Conservation (phyloP, 2,888 invertebrate species). For the Calameuta pallipes region DNA sequence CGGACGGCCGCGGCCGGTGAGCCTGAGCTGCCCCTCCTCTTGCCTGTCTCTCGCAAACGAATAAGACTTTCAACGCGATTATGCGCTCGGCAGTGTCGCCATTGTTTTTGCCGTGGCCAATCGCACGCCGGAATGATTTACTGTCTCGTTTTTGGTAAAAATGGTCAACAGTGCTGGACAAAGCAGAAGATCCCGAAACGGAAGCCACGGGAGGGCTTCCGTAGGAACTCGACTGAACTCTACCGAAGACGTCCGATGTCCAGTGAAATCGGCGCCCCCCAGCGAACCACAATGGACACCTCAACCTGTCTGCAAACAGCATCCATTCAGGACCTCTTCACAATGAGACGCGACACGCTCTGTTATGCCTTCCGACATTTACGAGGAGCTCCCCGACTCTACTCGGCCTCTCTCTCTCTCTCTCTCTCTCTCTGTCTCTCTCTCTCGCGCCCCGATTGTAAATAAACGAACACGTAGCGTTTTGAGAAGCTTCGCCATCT, state of each 20-base stretch:
- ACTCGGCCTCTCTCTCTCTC: background rate
- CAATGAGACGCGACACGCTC: conserved; percentile 2
- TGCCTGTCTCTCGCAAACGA: background rate
- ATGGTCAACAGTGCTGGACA: conserved; percentile 2
- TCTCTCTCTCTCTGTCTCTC: conserved; percentile 6
- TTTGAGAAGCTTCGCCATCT: too few species aligned
- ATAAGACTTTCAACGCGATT: conserved; percentile 20
- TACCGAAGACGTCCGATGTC: background rate
- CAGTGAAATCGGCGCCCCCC: conserved; percentile 4
- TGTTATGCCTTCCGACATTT: too few species aligned
- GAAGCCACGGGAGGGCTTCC: conserved; percentile 27
- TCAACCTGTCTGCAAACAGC: background rate
- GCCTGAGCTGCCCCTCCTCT: background rate
- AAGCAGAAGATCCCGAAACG: conserved; percentile 27
- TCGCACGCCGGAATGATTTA: conserved; percentile 32
- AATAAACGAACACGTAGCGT: too few species aligned
- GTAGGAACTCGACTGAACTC: background rate
- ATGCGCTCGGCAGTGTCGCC: conserved; percentile 27
- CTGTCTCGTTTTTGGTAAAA: conserved; percentile 17
- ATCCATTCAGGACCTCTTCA: background rate
- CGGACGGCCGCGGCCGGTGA: background rate
- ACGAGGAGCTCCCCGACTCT: too few species aligned
- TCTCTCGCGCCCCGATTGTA: background rate
- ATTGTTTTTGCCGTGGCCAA: conserved; percentile 35
- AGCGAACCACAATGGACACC: background rate